phyloP scores from a whole-genome alignment of 2,888 invertebrate species.

The Sphaerophoria taeniata region DNA sequence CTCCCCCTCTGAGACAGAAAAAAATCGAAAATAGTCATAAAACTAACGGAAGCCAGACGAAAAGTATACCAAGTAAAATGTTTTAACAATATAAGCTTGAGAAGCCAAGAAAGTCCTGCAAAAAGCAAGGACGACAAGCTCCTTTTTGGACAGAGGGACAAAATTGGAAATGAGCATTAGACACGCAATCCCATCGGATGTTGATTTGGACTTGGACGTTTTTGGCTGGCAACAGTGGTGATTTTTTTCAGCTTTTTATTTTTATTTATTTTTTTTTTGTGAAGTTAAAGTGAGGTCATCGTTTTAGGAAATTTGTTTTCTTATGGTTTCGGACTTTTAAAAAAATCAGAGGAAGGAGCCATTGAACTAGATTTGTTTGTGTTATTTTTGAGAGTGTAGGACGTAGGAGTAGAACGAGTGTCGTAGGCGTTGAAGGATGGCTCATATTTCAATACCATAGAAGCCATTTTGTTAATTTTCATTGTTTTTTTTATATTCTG shows the following conservation, averaged over 20 bases:
- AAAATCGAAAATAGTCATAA: conserved; percentile 4
- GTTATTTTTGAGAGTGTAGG: neutral
- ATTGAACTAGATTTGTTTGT: neutral
- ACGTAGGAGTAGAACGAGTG: neutral
- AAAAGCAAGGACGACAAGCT: conserved; percentile 21
- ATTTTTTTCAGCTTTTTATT: conserved; percentile 11
- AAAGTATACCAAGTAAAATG: neutral
- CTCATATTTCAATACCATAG: neutral
- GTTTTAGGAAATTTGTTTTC: conserved; percentile 14
- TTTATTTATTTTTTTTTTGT: neutral
- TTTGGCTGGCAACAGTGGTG: conserved; percentile 7
- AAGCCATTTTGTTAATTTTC: neutral
- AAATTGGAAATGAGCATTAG: conserved; percentile 47
- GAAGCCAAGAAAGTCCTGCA: conserved; percentile 17
- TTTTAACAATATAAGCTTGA: neutral
- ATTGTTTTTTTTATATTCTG: too few species aligned
- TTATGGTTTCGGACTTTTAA: conserved; percentile 7
- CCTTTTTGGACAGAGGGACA: conserved; percentile 14
- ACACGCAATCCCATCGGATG: conserved; percentile 48
- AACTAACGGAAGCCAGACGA: neutral
- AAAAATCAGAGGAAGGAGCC: neutral
- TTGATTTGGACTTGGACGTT: neutral
- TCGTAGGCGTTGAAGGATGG: neutral
- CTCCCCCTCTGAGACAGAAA: neutral
- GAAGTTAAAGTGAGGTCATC: conserved; percentile 40